Percentiles rank a stretch among this genome's conserved stretches.
Evolutionary conservation across 2,888 invertebrate genomes (phyloP).

Genomic region (Cataglyphis altisquamis): DNA sequence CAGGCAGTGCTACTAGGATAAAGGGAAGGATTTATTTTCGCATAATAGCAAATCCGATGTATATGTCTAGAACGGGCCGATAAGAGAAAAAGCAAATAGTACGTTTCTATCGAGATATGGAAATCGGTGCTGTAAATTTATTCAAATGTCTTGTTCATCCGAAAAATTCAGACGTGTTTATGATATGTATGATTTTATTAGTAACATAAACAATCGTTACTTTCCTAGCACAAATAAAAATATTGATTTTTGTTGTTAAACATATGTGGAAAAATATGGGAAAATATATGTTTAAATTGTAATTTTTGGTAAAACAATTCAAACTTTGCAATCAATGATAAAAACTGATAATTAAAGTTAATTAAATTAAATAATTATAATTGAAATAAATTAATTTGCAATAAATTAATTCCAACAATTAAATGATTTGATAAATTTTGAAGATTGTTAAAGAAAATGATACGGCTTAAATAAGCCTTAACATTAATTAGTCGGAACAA

Average conservation of each 20-base stretch:
- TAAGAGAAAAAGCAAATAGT: constrained; percentile 13
- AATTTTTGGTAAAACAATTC: background rate
- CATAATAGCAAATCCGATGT: constrained; percentile 10
- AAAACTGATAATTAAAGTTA: background rate
- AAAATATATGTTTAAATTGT: constrained; percentile 12
- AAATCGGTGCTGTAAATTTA: background rate
- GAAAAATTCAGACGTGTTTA: background rate
- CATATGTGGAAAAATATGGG: background rate
- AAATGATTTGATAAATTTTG: background rate
- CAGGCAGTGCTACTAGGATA: constrained; percentile 14
- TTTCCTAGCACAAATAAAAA: background rate
- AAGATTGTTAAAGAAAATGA: background rate
- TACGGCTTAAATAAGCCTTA: background rate
- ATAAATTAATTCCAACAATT: constrained; percentile 18
- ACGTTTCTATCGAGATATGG: constrained; percentile 10
- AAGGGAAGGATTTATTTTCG: constrained; percentile 63
- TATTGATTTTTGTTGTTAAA: constrained; percentile 11
- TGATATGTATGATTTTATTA: background rate
- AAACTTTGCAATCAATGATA: background rate
- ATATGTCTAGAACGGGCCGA: constrained; percentile 28
- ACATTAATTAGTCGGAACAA: constrained; percentile 63
- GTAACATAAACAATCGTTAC: background rate
- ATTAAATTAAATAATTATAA: constrained; percentile 16
- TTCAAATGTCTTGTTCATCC: background rate
- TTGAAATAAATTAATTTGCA: background rate